Evolutionary conservation across 2,113 vertebrate genomes (phyloP).

Genomic region (Casuarius casuarius): DNA sequence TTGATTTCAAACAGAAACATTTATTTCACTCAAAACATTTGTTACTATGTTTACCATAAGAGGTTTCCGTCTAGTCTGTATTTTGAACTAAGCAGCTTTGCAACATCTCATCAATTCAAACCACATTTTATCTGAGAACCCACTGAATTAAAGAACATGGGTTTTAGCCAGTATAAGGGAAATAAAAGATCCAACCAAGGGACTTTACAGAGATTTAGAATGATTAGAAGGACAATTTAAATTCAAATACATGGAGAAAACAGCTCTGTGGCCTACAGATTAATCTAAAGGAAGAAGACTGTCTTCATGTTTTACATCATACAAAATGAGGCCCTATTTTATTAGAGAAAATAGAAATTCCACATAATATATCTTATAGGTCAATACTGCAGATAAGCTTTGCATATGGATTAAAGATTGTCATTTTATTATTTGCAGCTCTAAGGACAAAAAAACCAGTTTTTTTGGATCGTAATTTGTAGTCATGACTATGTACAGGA

Average conservation of each 20-base stretch:
- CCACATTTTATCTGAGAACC: conserved; percentile 1
- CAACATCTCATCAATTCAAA: conserved; percentile 24
- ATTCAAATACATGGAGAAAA: conserved; percentile 3
- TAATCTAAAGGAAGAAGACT: neutral
- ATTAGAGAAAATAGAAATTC: neutral
- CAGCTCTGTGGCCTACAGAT: neutral
- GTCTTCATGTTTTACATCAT: neutral
- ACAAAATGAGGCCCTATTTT: neutral
- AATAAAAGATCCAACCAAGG: conserved; percentile 12
- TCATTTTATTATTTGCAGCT: neutral
- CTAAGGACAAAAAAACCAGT: neutral
- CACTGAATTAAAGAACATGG: conserved; percentile 3
- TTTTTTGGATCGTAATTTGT: neutral
- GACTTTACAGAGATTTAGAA: neutral
- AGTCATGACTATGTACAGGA: neutral
- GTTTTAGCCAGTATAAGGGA: neutral
- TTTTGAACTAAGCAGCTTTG: conserved; percentile 45
- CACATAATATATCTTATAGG: neutral
- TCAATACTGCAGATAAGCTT: neutral
- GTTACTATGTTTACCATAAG: conserved; percentile 9
- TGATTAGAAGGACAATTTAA: conserved; percentile 30
- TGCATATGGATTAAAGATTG: neutral
- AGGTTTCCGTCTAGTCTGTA: neutral
- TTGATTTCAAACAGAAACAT: conserved; percentile 28
- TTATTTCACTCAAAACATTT: conserved; percentile 20